Evolutionary conservation across 2,797 vertebrate species (phyloP).

Genomic region (Champsocephalus esox): DNA sequence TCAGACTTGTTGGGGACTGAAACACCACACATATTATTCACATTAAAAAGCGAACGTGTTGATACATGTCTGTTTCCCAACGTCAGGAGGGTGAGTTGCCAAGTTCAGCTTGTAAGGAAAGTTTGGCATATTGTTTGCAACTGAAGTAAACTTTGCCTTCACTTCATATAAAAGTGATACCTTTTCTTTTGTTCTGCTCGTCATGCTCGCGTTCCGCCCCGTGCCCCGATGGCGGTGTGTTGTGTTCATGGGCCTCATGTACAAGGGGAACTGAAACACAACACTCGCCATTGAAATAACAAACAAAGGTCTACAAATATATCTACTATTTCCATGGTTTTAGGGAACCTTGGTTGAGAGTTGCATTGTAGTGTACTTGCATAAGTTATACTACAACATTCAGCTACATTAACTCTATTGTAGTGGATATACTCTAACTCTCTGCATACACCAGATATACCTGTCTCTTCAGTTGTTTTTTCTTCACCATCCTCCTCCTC

Average conservation of each 20-base stretch:
- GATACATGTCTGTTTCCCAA: background rate
- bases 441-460: constrained; percentile 31
- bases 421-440: background rate
- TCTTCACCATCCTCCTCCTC: background rate
- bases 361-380: background rate
- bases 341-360: background rate
- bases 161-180: constrained; percentile 18
- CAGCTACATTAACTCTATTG: background rate
- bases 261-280: constrained; percentile 16
- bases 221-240: constrained; percentile 20
- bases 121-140: background rate
- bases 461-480: constrained; percentile 29
- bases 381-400: background rate
- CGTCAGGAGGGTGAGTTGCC: background rate
- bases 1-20: constrained; percentile 31
- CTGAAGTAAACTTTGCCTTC: background rate
- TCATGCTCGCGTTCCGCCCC: background rate
- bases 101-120: background rate
- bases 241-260: constrained; percentile 27
- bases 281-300: background rate
- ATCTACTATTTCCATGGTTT: background rate
- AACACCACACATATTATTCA: constrained; percentile 11
- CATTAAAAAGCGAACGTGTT: background rate
- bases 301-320: background rate
- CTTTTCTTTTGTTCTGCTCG: constrained; percentile 27